Percentiles rank a stretch among this genome's conserved stretches.
Evolutionary conservation across 1,140 invertebrate species (phyloP).

Genomic region (Sitophilus oryzae): DNA sequence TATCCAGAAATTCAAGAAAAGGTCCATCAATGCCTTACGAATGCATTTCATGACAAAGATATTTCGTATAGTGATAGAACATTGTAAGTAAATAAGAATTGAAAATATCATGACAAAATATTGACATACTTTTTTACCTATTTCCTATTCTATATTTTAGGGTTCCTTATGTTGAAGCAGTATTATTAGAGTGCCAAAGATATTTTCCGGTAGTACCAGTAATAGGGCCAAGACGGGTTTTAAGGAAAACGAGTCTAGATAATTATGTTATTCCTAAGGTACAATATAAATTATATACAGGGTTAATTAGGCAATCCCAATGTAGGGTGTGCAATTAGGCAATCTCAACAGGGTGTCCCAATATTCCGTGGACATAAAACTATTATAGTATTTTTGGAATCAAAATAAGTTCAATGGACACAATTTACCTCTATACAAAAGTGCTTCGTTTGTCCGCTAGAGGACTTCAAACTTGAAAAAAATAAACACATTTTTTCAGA

Average conservation of each 20-base stretch:
- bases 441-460: too few relatives aligned
- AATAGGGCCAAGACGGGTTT: conserved; percentile 60
- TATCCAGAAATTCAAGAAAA: conserved; percentile 59
- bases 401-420: too few relatives aligned
- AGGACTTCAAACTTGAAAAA: too few relatives aligned
- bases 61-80: conserved; percentile 55
- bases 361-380: too few relatives aligned
- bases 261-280: conserved; percentile 62
- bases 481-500: too few relatives aligned
- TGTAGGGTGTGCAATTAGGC: too few relatives aligned
- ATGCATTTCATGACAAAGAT: conserved; percentile 52
- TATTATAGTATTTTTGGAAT: too few relatives aligned
- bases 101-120: conserved; percentile 6
- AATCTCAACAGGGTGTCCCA: too few relatives aligned
- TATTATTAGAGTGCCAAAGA: conserved; percentile 56
- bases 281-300: conserved; percentile 31
- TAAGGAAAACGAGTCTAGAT: conserved; percentile 53
- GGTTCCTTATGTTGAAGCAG: conserved; percentile 51
- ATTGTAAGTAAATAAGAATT: conserved; percentile 47
- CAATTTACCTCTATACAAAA: too few relatives aligned
- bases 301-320: too few relatives aligned
- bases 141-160: conserved; percentile 8
- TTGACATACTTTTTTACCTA: background rate
- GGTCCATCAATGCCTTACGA: conserved; percentile 63
- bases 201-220: conserved; percentile 54